phyloP scores from a whole-genome alignment of 2,888 invertebrate genomes.

The Eudemis profundana region DNA sequence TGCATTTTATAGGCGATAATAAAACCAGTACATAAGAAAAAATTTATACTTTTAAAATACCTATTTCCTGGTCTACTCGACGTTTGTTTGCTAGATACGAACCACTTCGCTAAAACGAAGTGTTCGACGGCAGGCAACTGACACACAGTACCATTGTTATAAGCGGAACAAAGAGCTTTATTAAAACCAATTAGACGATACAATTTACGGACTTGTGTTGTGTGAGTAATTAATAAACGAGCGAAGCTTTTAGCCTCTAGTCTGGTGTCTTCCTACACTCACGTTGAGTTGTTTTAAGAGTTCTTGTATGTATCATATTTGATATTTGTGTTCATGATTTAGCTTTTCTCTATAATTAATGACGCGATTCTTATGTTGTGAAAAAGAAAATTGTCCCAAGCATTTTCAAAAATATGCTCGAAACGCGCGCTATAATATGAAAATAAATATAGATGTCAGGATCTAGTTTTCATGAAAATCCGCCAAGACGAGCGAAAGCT shows the following conservation, averaged over 20 bases:
- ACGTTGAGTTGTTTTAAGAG: neutral
- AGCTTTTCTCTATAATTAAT: no score
- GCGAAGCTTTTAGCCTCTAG: conserved; percentile 22
- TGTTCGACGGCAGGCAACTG: conserved; percentile 8
- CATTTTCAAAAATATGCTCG: no score
- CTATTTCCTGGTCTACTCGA: neutral
- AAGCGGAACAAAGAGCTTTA: conserved; percentile 49
- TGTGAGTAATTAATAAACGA: conserved; percentile 40
- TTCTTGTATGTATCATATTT: no score
- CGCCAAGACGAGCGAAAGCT: no score
- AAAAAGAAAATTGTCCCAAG: no score
- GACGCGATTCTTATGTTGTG: no score
- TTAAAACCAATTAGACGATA: conserved; percentile 49
- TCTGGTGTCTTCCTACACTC: neutral
- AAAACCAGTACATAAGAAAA: conserved; percentile 4
- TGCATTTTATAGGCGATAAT: conserved; percentile 46
- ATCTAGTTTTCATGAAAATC: no score
- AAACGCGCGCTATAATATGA: no score
- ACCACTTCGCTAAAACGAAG: neutral
- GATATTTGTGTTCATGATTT: no score
- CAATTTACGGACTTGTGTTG: conserved; percentile 38
- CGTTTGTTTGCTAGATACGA: conserved; percentile 1
- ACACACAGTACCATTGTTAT: conserved; percentile 46
- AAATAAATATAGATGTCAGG: no score
- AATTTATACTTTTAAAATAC: no score